A percentile compares a stretch with the other conserved stretches of the same genome.
phyloP scores from a whole-genome alignment of 2,888 invertebrate genomes.

The Pheosia gnoma region DNA sequence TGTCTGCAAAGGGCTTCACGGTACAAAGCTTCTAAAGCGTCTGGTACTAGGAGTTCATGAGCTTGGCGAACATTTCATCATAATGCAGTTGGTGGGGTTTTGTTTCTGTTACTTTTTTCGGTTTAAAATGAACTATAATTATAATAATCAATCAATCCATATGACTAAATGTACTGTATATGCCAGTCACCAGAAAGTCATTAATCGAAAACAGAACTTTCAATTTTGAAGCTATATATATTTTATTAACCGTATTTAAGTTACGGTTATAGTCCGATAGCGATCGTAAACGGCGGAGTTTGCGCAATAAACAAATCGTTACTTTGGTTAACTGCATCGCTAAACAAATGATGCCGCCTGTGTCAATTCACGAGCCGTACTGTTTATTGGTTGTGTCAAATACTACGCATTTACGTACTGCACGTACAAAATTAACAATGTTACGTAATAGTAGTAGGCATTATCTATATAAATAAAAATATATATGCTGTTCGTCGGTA shows the following conservation, averaged over 20 bases:
- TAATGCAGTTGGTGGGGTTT: no score
- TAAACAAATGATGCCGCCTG: slow-evolving; percentile 3
- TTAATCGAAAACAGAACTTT: neutral
- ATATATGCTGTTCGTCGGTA: no score
- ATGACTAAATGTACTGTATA: no score
- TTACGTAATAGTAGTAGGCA: no score
- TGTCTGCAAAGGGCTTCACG: neutral
- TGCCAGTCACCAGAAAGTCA: no score
- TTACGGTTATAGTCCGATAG: neutral
- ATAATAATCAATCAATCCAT: no score
- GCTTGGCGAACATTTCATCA: neutral
- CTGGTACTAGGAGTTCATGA: neutral
- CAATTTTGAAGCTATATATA: neutral
- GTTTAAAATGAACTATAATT: no score
- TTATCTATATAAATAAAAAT: no score
- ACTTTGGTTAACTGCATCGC: slow-evolving; percentile 17
- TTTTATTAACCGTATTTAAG: slow-evolving; percentile 2
- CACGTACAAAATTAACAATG: no score
- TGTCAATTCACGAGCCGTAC: slow-evolving; percentile 4
- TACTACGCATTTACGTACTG: neutral
- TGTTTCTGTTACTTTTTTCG: no score
- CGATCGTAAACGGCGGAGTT: slow-evolving; percentile 37
- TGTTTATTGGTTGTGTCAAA: slow-evolving; percentile 11
- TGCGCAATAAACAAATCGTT: slow-evolving; percentile 39
- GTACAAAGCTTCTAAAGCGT: neutral